Evolutionary conservation across 35 echinoderm and acorn worm genomes (phyloP).

Genomic region (Lytechinus variegatus): DNA sequence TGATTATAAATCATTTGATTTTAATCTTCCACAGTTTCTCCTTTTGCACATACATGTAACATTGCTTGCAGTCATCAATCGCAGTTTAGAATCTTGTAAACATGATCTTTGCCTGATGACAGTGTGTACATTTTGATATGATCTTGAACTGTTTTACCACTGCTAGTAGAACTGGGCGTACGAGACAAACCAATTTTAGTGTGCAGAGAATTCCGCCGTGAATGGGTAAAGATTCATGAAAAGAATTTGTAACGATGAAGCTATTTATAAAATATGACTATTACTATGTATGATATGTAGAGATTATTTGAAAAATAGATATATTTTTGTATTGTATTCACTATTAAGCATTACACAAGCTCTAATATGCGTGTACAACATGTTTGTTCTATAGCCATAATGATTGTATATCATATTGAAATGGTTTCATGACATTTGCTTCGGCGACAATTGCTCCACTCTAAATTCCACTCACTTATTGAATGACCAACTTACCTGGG

Average conservation of each 20-base stretch:
- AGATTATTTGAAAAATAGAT: conserved; percentile 36
- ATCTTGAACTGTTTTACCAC: neutral
- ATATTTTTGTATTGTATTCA: conserved; percentile 46
- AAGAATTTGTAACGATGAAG: neutral
- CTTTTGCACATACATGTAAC: no score
- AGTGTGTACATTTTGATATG: neutral
- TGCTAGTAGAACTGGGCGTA: neutral
- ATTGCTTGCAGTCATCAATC: no score
- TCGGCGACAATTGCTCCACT: no score
- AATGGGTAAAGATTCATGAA: neutral
- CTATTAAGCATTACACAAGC: neutral
- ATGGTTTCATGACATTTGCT: no score
- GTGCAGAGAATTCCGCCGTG: no score
- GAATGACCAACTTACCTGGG: no score
- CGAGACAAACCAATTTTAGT: neutral
- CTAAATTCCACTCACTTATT: no score
- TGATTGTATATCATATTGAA: neutral
- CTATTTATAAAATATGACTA: neutral
- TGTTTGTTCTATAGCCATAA: neutral
- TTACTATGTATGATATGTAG: neutral
- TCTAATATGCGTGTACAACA: neutral
- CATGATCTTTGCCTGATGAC: neutral
- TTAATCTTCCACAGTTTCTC: no score
- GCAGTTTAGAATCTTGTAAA: neutral
- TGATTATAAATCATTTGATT: no score